Evolutionary conservation across 1,140 invertebrate species (phyloP).

Genomic region (Microplitis mediator): DNA sequence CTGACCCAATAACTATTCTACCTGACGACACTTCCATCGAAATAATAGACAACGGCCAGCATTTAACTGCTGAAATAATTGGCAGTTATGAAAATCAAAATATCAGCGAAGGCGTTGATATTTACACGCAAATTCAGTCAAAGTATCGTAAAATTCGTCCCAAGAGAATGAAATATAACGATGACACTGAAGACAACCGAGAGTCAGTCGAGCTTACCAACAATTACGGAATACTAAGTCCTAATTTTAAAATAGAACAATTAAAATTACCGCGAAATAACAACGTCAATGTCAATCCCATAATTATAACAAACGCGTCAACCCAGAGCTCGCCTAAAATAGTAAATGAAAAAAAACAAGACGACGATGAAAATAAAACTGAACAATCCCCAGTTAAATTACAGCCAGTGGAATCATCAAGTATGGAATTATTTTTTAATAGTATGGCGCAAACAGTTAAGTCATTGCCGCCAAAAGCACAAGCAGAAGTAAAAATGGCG

Average conservation of each 20-base stretch:
- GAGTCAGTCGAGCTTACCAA: background rate
- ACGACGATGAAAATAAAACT: background rate
- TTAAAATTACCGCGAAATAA: constrained; percentile 11
- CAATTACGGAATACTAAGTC: constrained; percentile 27
- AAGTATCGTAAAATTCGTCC: constrained; percentile 54
- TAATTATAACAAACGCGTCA: constrained; percentile 30
- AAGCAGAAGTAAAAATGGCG: constrained; percentile 56
- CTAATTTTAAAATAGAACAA: constrained; percentile 2
- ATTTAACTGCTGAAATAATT: constrained; percentile 6
- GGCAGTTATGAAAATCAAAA: constrained; percentile 14
- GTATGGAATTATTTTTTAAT: constrained; percentile 54
- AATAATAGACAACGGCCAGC: constrained; percentile 23
- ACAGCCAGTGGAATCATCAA: constrained; percentile 35
- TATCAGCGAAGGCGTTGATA: constrained; percentile 36
- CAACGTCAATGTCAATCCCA: constrained; percentile 13
- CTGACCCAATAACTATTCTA: constrained; percentile 33
- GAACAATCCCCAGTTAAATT: background rate
- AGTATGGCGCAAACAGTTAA: constrained; percentile 56
- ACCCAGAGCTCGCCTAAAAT: background rate
- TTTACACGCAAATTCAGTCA: constrained; percentile 47
- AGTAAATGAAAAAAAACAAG: background rate
- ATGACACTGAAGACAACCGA: background rate
- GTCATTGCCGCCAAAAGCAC: constrained; percentile 48
- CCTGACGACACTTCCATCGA: constrained; percentile 16
- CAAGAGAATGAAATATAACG: constrained; percentile 36